A percentile compares a stretch with the other conserved stretches of the same genome.
phyloP scores from a whole-genome alignment of 92 coral and sea anemone species.

The Epizoanthus stellaris region DNA sequence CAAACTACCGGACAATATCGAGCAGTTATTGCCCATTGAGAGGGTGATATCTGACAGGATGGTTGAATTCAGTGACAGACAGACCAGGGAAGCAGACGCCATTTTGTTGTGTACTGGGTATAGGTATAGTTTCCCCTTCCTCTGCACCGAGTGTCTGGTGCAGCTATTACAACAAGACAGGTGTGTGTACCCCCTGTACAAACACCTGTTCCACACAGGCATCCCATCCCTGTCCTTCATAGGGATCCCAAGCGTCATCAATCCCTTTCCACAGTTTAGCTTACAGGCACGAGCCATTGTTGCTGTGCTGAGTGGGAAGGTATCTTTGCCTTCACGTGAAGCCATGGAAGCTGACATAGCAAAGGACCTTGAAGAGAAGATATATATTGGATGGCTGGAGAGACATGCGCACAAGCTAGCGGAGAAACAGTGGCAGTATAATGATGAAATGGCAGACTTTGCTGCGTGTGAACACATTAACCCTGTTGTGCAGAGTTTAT shows the following conservation, averaged over 20 bases:
- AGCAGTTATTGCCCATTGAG: constrained; percentile 63
- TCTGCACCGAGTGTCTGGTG: constrained; percentile 64
- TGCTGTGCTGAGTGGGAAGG: constrained; percentile 71
- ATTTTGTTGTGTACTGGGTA: constrained; percentile 91
- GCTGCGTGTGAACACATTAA: constrained; percentile 65
- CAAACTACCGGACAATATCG: constrained; percentile 75
- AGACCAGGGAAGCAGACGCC: constrained; percentile 61
- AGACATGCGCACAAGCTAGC: constrained; percentile 75
- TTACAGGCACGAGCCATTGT: constrained; percentile 77
- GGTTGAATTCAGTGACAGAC: constrained; percentile 68
- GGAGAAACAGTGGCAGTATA: constrained; percentile 68
- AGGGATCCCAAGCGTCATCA: constrained; percentile 62
- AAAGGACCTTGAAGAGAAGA: constrained; percentile 65
- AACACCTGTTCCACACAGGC: constrained; percentile 79
- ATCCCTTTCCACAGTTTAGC: constrained; percentile 86
- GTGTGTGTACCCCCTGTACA: constrained; percentile 76
- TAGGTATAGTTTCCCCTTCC: constrained; percentile 78
- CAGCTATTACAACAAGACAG: constrained; percentile 53
- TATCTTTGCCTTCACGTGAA: constrained; percentile 64
- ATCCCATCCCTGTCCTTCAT: constrained; percentile 80
- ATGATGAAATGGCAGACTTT: constrained; percentile 62
- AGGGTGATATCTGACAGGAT: constrained; percentile 65
- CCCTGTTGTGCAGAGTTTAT: constrained; percentile 59
- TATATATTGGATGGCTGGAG: constrained; percentile 61
- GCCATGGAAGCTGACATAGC: constrained; percentile 81